A percentile compares a stretch with the other conserved stretches of the same genome.
Evolutionary conservation across 2,888 invertebrate genomes (phyloP).

Genomic region (Drosophila merina): DNA sequence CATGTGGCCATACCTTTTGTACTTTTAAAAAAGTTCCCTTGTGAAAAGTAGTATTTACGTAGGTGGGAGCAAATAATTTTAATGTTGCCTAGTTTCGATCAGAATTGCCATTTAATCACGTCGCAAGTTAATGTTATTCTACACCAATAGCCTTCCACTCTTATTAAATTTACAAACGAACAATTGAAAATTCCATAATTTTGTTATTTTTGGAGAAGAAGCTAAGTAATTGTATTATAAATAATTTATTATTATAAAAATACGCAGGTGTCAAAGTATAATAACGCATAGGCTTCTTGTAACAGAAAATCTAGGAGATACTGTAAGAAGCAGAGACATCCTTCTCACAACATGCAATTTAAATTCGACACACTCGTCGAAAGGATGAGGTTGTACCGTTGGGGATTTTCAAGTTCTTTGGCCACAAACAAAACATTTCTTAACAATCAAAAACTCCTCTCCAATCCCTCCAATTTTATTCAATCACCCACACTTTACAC

Average conservation of each 20-base stretch:
- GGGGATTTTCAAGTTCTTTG: constrained; percentile 13
- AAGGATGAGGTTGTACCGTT: background rate
- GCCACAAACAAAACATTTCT: constrained; percentile 26
- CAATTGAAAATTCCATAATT: too few relatives aligned
- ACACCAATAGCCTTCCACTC: too few relatives aligned
- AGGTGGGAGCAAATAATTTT: too few relatives aligned
- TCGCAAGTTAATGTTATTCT: too few relatives aligned
- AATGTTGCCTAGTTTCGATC: too few relatives aligned
- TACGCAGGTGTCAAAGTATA: background rate
- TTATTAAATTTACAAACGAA: too few relatives aligned
- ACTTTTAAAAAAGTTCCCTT: too few relatives aligned
- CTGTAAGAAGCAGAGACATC: background rate
- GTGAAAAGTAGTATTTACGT: too few relatives aligned
- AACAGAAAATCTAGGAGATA: background rate
- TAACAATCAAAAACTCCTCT: constrained; percentile 41
- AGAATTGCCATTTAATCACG: too few relatives aligned
- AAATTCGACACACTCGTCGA: background rate
- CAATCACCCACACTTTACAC: constrained; percentile 1
- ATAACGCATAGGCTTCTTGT: background rate
- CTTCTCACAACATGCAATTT: background rate
- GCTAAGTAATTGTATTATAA: too few relatives aligned
- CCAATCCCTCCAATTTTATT: background rate
- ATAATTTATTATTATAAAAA: background rate
- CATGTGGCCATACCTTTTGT: too few relatives aligned
- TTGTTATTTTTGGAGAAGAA: too few relatives aligned